Conservation (phyloP, 2,113 vertebrate genomes). For the Phylloscopus trochiloides region DNA sequence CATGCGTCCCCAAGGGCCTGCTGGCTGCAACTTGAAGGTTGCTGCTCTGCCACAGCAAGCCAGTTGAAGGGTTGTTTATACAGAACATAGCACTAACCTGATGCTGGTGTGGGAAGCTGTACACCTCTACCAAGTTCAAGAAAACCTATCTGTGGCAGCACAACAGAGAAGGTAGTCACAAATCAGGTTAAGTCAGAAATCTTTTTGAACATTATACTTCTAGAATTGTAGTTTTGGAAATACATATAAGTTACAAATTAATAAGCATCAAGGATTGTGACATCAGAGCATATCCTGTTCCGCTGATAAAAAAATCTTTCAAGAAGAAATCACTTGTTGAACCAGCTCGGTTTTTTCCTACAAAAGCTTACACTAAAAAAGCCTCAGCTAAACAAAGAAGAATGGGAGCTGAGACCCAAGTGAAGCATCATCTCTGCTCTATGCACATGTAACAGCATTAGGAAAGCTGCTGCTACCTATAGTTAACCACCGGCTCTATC, state of each 20-base stretch:
- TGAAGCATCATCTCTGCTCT: background rate
- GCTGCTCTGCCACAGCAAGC: background rate
- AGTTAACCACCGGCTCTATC: background rate
- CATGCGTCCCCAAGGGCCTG: background rate
- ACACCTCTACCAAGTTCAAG: background rate
- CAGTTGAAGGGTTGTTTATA: background rate
- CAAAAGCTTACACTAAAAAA: background rate
- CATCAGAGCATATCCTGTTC: background rate
- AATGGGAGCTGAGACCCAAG: background rate
- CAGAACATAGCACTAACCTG: rapidly evolving
- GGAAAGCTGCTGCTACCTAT: conserved; percentile 54
- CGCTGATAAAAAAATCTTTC: background rate
- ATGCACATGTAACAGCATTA: background rate
- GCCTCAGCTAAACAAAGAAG: background rate
- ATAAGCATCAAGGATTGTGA: background rate
- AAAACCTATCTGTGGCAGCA: background rate
- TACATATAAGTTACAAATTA: background rate
- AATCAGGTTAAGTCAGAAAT: background rate
- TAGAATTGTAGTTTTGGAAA: background rate
- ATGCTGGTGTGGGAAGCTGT: background rate
- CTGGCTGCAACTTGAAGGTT: background rate
- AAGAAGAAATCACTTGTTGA: background rate
- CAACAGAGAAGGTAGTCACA: background rate
- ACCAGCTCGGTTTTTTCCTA: background rate
- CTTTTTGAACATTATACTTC: background rate